Evolutionary conservation across 2,888 invertebrate species (phyloP).

Genomic region (Imbricaverruca yamaguchii): DNA sequence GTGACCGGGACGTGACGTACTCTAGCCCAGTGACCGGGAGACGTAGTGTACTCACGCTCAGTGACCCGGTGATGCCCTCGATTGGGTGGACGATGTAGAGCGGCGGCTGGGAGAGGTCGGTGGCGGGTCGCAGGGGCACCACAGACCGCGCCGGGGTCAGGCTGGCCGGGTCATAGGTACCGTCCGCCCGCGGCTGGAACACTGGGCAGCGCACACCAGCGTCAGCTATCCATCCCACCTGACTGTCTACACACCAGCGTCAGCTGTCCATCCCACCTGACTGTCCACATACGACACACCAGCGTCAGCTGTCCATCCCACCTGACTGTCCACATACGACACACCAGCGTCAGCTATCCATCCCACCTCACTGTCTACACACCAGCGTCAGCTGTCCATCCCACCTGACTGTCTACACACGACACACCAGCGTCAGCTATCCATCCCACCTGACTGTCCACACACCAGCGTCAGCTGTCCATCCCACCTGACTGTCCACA

Average conservation of each 20-base stretch:
- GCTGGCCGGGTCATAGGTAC: conserved; percentile 33
- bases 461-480: neutral
- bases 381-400: too few relatives aligned
- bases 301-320: neutral
- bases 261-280: too few relatives aligned
- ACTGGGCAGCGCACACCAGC: neutral
- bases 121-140: conserved; percentile 52
- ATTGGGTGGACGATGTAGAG: conserved; percentile 68
- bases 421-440: neutral
- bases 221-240: neutral
- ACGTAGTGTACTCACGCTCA: conserved; percentile 44
- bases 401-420: neutral
- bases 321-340: neutral
- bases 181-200: conserved; percentile 30
- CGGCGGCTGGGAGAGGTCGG: conserved; percentile 37
- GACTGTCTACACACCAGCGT: neutral
- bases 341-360: neutral
- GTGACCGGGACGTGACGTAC: too few relatives aligned
- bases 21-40: too few relatives aligned
- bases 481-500: too few relatives aligned
- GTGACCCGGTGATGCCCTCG: conserved; percentile 69
- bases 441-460: neutral
- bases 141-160: conserved; percentile 52
- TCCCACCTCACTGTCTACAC: neutral
- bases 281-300: too few relatives aligned